Conservation (phyloP, 64 coral and sea anemone species). For the Stichodactyla mertensii region DNA sequence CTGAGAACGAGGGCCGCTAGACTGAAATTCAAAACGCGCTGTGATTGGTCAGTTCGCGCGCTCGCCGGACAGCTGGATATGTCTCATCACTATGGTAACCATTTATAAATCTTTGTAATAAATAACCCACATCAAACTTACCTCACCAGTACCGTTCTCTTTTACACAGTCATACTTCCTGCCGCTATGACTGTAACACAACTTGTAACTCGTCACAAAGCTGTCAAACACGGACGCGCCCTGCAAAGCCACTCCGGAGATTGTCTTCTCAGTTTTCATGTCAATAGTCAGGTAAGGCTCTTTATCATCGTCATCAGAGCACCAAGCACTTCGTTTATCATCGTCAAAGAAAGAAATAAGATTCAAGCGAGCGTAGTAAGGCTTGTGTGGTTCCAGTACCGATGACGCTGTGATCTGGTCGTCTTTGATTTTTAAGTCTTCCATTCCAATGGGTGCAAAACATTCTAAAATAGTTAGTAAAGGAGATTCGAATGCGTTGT, state of each 20-base stretch:
- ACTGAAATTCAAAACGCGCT: no score
- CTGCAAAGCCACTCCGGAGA: conserved; percentile 87
- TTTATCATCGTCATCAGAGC: conserved; percentile 84
- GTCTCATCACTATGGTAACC: no score
- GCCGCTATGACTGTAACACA: conserved; percentile 89
- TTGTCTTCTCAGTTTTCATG: conserved; percentile 81
- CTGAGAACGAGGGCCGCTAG: no score
- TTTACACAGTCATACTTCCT: conserved; percentile 80
- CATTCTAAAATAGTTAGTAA: conserved; percentile 50
- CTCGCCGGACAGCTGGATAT: no score
- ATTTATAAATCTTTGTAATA: conserved; percentile 78
- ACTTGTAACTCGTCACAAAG: conserved; percentile 88
- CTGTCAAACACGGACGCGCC: conserved; percentile 84
- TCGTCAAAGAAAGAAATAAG: conserved; percentile 94
- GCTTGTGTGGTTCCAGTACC: conserved; percentile 63
- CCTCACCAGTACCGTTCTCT: conserved; percentile 67
- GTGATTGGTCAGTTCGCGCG: no score
- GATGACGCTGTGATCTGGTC: conserved; percentile 86
- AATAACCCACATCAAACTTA: conserved; percentile 54
- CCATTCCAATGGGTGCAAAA: conserved; percentile 90
- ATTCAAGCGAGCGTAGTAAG: conserved; percentile 81
- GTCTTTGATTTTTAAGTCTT: conserved; percentile 87
- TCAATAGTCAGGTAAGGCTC: conserved; percentile 88
- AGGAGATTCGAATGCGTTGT: no score
- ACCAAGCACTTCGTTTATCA: conserved; percentile 83